Evolutionary conservation across 2,888 invertebrate genomes (phyloP).

Genomic region (Apamea epomidion): DNA sequence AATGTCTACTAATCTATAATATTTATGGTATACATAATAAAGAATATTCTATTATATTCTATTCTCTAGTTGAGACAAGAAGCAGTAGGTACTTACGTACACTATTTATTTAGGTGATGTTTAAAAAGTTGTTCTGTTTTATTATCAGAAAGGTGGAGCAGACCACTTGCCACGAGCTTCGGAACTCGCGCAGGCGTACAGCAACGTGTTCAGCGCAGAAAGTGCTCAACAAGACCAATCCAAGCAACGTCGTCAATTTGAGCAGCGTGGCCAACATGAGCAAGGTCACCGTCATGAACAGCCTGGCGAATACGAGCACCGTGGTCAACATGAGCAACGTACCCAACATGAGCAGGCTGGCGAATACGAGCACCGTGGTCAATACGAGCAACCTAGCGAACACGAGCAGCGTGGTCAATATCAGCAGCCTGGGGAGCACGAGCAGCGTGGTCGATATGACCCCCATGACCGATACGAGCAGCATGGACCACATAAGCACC

Average conservation of each 20-base stretch:
- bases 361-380: not conserved
- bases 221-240: not conserved
- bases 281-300: not conserved
- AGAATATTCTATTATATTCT: not conserved
- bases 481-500: not conserved
- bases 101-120: not conserved
- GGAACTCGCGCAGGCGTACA: not conserved
- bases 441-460: not conserved
- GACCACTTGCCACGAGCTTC: not conserved
- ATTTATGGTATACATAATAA: not conserved
- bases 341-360: not conserved
- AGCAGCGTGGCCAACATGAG: not conserved
- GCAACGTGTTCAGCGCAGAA: not conserved
- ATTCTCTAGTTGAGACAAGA: not conserved
- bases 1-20: no score
- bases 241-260: not conserved
- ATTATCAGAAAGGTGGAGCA: constrained; percentile 10
- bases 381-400: not conserved
- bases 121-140: constrained; percentile 4
- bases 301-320: not conserved
- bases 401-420: not conserved
- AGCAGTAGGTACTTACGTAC: not conserved
- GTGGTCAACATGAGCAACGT: not conserved
- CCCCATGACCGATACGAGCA: not conserved
- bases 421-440: not conserved